These are phyloP conservation scores for Spheniscus humboldti DNA, from an alignment of 2,797 vertebrate species.

Conservation along the genomic window DNA sequence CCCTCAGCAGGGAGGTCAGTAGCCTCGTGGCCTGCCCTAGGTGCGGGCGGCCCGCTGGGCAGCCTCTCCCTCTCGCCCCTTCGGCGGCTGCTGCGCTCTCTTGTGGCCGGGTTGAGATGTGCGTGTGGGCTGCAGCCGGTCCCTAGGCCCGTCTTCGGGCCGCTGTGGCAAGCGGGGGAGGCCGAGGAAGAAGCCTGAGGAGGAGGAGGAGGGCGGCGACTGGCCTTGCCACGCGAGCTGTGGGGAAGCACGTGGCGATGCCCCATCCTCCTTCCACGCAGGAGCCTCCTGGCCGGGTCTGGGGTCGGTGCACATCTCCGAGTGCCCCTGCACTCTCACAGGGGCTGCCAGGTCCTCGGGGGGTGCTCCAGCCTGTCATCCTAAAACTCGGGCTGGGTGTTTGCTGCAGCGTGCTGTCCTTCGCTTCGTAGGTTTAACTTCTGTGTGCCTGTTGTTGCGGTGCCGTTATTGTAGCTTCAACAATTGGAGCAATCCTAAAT, in stretches of 20 bases:
- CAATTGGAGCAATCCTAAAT: no score
- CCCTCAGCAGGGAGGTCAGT: background rate
- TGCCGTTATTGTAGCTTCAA: accelerated
- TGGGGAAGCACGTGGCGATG: background rate
- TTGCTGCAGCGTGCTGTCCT: no score
- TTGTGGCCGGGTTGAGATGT: no score
- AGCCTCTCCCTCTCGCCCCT: no score
- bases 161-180: background rate
- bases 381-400: no score
- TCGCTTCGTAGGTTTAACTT: background rate
- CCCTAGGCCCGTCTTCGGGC: background rate
- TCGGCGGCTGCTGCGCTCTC: background rate
- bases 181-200: background rate
- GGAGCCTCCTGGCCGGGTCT: background rate
- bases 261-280: accelerated
- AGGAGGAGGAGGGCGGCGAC: background rate
- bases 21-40: background rate
- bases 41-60: background rate
- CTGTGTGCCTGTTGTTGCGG: background rate
- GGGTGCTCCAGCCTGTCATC: background rate
- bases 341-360: accelerated
- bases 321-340: no score
- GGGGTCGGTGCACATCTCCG: accelerated
- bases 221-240: background rate
- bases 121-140: background rate